A percentile compares a stretch with the other conserved stretches of the same genome.
Conservation (phyloP, 2,797 vertebrate species). For the Mallotus villosus region DNA sequence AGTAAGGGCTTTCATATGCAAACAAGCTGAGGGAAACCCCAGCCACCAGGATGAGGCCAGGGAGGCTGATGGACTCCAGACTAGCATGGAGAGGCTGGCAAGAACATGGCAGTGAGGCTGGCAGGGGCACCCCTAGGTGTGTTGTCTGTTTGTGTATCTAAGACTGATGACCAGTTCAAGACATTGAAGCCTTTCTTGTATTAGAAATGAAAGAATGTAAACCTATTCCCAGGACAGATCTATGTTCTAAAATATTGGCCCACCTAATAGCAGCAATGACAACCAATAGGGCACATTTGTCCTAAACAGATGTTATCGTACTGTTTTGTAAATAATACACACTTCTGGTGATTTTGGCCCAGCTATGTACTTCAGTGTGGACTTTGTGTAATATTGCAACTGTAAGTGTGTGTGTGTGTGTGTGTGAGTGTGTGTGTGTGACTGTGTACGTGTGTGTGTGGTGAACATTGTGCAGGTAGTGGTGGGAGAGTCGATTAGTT, state of each 20-base stretch:
- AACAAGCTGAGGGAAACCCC: constrained; percentile 62
- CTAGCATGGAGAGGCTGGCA: constrained; percentile 48
- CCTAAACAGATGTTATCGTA: too few relatives aligned
- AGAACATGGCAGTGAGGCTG: neutral
- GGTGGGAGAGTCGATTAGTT: neutral
- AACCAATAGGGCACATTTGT: too few relatives aligned
- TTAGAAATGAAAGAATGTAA: neutral
- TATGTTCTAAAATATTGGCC: too few relatives aligned
- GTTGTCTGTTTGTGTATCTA: neutral
- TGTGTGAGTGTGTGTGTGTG: constrained; percentile 4
- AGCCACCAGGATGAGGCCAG: constrained; percentile 19
- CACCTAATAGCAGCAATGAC: too few relatives aligned
- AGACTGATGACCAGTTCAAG: neutral
- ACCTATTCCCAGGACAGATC: neutral
- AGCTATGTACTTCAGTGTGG: too few relatives aligned
- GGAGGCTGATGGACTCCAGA: constrained; percentile 35
- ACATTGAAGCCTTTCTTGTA: neutral
- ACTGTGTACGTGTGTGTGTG: neutral
- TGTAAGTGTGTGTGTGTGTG: neutral
- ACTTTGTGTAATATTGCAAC: too few relatives aligned
- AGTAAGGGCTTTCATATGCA: constrained; percentile 82
- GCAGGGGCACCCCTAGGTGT: neutral
- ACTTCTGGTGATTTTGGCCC: too few relatives aligned
- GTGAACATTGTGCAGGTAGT: neutral
- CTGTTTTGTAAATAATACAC: too few relatives aligned